phyloP scores from a whole-genome alignment of 2,888 invertebrate genomes.

The Oscheius sp. region DNA sequence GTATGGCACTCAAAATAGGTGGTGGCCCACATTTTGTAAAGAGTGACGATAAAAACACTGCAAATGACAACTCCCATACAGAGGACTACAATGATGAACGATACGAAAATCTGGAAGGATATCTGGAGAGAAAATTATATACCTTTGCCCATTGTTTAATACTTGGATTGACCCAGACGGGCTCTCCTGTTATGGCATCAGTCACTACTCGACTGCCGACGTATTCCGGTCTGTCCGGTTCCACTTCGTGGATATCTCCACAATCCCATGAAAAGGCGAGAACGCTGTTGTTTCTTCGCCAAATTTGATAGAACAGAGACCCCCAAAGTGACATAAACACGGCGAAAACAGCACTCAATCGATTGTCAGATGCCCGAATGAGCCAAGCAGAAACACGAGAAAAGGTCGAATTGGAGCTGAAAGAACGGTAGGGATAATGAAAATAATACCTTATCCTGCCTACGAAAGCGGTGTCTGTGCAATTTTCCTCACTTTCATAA shows the following conservation, averaged over 20 bases:
- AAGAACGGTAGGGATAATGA: not conserved
- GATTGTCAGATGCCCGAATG: constrained; percentile 72
- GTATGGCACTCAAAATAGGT: constrained; percentile 40
- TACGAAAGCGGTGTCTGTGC: constrained; percentile 28
- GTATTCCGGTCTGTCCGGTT: constrained; percentile 72
- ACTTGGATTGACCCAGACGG: constrained; percentile 71
- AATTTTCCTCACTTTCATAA: constrained; percentile 33
- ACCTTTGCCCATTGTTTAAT: constrained; percentile 34
- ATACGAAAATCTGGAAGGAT: constrained; percentile 36
- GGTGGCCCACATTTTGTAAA: constrained; percentile 51
- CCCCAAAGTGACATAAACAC: constrained; percentile 73
- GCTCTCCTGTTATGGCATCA: constrained; percentile 71
- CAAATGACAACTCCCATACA: constrained; percentile 47
- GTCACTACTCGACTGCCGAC: constrained; percentile 56
- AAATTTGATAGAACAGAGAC: constrained; percentile 72
- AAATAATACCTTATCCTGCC: constrained; percentile 28
- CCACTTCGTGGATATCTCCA: constrained; percentile 72
- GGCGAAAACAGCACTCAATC: constrained; percentile 71
- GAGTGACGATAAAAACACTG: constrained; percentile 48
- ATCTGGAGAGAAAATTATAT: not conserved
- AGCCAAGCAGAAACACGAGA: constrained; percentile 39
- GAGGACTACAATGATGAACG: constrained; percentile 42
- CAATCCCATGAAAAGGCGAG: constrained; percentile 74
- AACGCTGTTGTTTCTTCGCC: constrained; percentile 71
- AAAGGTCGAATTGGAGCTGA: constrained; percentile 7